These are phyloP conservation scores for Drosophila persimilis DNA, from an alignment of 1,140 invertebrate species.

Conservation along the genomic window DNA sequence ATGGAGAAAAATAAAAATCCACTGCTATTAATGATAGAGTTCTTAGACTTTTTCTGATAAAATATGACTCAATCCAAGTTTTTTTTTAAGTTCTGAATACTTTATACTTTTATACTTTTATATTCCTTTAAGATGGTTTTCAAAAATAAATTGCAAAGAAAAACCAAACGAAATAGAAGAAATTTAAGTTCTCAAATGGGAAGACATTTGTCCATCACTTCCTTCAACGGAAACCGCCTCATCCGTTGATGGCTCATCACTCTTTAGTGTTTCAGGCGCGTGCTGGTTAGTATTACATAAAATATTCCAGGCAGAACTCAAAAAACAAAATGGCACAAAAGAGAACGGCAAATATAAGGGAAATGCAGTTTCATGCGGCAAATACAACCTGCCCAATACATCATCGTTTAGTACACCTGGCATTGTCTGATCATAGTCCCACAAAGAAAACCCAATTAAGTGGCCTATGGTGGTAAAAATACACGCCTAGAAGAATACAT, in stretches of 20 bases:
- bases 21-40: too few relatives aligned
- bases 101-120: too few relatives aligned
- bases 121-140: too few relatives aligned
- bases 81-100: too few relatives aligned
- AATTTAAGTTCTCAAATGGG: not conserved
- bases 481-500: constrained; percentile 86
- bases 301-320: constrained; percentile 13
- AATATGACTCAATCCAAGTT: too few relatives aligned
- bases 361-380: constrained; percentile 56
- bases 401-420: constrained; percentile 90
- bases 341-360: constrained; percentile 27
- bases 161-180: too few relatives aligned
- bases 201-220: constrained; percentile 12
- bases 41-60: too few relatives aligned
- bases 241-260: constrained; percentile 19
- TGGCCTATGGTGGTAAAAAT: constrained; percentile 89
- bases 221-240: constrained; percentile 11
- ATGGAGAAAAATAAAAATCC: too few relatives aligned
- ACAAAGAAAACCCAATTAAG: constrained; percentile 88
- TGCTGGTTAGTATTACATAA: constrained; percentile 27
- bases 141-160: too few relatives aligned
- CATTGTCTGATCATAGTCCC: constrained; percentile 93
- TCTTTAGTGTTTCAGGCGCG: constrained; percentile 12
- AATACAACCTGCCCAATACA: constrained; percentile 90
- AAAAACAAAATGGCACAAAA: not conserved